Percentiles rank a stretch among this genome's conserved stretches.
Evolutionary conservation across 2,797 vertebrate genomes (phyloP).

Genomic region (Ptychobarbus kaznakovi): DNA sequence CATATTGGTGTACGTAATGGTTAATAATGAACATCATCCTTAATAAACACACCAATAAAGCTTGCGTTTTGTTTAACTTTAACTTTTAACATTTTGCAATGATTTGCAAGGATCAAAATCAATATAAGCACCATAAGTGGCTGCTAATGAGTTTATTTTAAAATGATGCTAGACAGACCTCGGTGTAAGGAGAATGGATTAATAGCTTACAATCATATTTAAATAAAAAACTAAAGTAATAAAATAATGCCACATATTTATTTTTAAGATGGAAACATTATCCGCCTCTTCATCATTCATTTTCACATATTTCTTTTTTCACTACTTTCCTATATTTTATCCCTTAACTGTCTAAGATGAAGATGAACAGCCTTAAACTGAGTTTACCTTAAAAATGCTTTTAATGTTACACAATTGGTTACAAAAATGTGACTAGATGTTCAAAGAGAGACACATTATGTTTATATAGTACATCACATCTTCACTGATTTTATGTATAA

Average conservation of each 20-base stretch:
- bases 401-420: not conserved
- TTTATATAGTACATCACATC: not conserved
- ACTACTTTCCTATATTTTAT: conserved; percentile 8
- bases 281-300: not conserved
- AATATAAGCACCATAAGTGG: not conserved
- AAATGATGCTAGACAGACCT: not conserved
- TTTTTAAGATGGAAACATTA: not conserved
- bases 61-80: not conserved
- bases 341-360: not conserved
- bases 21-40: conserved; percentile 3
- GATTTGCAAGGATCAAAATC: not conserved
- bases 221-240: not conserved
- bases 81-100: not conserved
- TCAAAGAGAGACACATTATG: conserved; percentile 15
- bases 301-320: not conserved
- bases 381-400: not conserved
- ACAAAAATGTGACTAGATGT: conserved; percentile 14
- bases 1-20: not conserved
- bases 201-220: not conserved
- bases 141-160: conserved; percentile 2
- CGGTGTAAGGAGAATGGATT: not conserved
- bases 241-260: not conserved
- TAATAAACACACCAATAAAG: conserved; percentile 6
- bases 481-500: not conserved
- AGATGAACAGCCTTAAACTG: conserved; percentile 16